phyloP scores from a whole-genome alignment of 2,113 vertebrate species.

The Prolemur simus region DNA sequence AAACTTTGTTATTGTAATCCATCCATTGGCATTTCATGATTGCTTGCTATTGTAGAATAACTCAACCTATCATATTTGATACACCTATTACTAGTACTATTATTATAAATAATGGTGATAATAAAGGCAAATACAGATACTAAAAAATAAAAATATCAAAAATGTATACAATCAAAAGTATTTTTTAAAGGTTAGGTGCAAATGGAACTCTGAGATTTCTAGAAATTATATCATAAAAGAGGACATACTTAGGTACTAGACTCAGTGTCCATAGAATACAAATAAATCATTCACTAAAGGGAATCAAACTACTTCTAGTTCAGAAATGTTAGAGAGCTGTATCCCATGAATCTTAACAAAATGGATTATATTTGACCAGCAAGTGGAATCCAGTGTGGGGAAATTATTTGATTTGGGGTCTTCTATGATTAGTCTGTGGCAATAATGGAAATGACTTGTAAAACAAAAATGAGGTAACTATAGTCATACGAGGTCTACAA shows the following conservation, averaged over 20 bases:
- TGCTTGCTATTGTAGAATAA: neutral
- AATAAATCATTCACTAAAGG: neutral
- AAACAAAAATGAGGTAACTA: neutral
- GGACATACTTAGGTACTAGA: neutral
- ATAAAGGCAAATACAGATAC: neutral
- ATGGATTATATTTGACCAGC: neutral
- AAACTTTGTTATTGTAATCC: neutral
- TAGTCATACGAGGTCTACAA: neutral
- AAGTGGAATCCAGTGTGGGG: neutral
- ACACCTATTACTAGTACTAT: neutral
- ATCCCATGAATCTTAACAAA: neutral
- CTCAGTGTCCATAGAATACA: neutral
- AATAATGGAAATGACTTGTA: neutral
- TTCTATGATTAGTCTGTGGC: neutral
- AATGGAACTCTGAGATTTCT: neutral
- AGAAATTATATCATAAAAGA: neutral
- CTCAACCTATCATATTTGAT: neutral
- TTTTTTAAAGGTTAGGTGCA: neutral
- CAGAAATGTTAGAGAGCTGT: neutral
- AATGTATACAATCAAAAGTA: neutral
- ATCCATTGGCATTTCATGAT: neutral
- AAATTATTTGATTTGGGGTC: neutral
- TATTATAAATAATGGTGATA: neutral
- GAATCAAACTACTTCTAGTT: neutral
- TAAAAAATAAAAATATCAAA: neutral